Conservation (phyloP, 2,888 invertebrate species). For the Metellina segmentata region DNA sequence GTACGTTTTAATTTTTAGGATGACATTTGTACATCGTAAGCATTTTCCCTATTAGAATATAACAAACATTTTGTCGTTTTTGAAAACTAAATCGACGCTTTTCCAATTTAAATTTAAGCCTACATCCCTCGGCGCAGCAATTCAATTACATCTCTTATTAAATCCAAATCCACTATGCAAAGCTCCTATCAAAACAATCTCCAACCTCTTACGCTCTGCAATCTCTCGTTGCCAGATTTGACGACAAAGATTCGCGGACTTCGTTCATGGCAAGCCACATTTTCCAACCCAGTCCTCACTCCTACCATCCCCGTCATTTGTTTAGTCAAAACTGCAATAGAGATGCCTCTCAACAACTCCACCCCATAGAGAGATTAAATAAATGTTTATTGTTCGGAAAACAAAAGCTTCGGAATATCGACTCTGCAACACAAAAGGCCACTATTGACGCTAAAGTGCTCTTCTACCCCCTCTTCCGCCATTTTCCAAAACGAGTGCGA, state of each 20-base stretch:
- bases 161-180: neutral
- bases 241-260: neutral
- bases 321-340: neutral
- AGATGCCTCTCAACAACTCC: neutral
- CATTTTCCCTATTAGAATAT: too few species aligned
- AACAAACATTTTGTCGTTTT: too few species aligned
- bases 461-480: neutral
- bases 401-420: slow-evolving; percentile 59
- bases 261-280: neutral
- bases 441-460: neutral
- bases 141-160: neutral
- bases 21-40: too few species aligned
- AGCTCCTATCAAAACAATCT: neutral
- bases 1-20: too few species aligned
- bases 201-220: neutral
- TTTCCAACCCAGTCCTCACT: slow-evolving; percentile 19
- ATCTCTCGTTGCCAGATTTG: neutral
- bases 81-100: too few species aligned
- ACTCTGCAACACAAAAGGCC: slow-evolving; percentile 4
- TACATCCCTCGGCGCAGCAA: neutral
- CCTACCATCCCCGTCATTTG: slow-evolving; percentile 16
- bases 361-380: slow-evolving; percentile 29
- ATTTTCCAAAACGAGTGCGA: slow-evolving; percentile 36
- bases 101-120: too few species aligned
- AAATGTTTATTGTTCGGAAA: slow-evolving; percentile 59